phyloP scores from a whole-genome alignment of 2,797 vertebrate genomes.

The Stomatorhinus walkeri region DNA sequence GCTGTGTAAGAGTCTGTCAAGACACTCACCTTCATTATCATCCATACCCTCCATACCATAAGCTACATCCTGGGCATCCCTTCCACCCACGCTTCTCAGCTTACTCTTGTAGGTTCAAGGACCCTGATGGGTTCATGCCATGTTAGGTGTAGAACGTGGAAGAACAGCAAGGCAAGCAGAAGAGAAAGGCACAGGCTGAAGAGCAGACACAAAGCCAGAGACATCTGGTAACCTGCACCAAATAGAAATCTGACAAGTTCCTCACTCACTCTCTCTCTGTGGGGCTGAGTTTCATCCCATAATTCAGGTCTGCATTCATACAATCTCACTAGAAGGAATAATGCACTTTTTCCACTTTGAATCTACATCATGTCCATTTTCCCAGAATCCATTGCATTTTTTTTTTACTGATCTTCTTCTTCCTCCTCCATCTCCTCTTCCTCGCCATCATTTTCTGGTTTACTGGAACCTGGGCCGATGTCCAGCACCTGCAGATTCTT shows the following conservation, averaged over 20 bases:
- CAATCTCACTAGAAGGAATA: constrained; percentile 4
- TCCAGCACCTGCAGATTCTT: constrained; percentile 81
- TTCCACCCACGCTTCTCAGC: neutral
- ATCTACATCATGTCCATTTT: constrained; percentile 26
- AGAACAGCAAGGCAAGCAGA: constrained; percentile 32
- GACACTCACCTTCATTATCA: neutral
- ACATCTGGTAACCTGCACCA: constrained; percentile 60
- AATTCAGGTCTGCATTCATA: constrained; percentile 11
- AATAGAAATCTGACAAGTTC: constrained; percentile 38
- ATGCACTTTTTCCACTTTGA: constrained; percentile 3
- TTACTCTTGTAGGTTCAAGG: neutral
- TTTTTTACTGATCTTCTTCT: constrained; percentile 35
- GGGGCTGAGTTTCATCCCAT: neutral
- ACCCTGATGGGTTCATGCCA: neutral
- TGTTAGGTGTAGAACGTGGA: neutral
- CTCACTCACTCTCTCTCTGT: neutral
- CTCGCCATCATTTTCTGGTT: constrained; percentile 50
- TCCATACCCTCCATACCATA: neutral
- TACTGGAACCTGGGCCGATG: constrained; percentile 66
- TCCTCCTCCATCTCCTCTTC: constrained; percentile 52
- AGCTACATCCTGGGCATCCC: neutral
- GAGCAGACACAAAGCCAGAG: constrained; percentile 25
- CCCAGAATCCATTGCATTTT: constrained; percentile 15
- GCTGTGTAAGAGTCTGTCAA: neutral
- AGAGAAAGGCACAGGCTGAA: constrained; percentile 25